A percentile compares a stretch with the other conserved stretches of the same genome.
Evolutionary conservation across 2,888 invertebrate species (phyloP).

Genomic region (Acanthoscelides obtectus): DNA sequence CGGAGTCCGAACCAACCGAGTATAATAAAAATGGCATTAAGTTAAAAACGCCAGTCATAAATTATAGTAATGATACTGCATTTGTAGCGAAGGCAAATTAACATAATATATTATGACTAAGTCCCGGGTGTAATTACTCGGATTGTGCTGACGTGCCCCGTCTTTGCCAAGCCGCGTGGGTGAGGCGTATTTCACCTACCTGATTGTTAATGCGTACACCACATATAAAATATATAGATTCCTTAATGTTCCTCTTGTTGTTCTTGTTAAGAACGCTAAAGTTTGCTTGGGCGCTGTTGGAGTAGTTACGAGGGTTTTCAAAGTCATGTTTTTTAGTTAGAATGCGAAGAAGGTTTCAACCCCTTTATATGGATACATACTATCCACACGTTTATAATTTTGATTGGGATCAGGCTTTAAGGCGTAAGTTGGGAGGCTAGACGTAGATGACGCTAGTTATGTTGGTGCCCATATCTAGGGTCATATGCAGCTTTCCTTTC

Average conservation of each 20-base stretch:
- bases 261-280: neutral
- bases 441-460: too few relatives aligned
- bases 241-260: neutral
- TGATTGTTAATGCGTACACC: neutral
- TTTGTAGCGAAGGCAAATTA: slow-evolving; percentile 40
- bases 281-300: neutral
- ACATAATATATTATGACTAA: slow-evolving; percentile 43
- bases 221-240: neutral
- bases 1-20: neutral
- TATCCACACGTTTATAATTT: too few relatives aligned
- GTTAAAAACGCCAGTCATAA: slow-evolving; percentile 39
- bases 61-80: slow-evolving; percentile 42
- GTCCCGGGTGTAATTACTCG: slow-evolving; percentile 37
- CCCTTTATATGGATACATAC: too few relatives aligned
- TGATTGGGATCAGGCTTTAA: too few relatives aligned
- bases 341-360: too few relatives aligned
- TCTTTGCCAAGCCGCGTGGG: slow-evolving; percentile 2
- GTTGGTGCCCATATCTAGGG: too few relatives aligned
- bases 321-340: too few relatives aligned
- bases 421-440: too few relatives aligned
- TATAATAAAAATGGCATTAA: slow-evolving; percentile 25
- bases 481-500: too few relatives aligned
- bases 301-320: neutral
- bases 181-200: neutral
- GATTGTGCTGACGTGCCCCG: slow-evolving; percentile 17